Evolutionary conservation across 2,113 vertebrate genomes (phyloP).

Genomic region (Psittacula cyanocephala): DNA sequence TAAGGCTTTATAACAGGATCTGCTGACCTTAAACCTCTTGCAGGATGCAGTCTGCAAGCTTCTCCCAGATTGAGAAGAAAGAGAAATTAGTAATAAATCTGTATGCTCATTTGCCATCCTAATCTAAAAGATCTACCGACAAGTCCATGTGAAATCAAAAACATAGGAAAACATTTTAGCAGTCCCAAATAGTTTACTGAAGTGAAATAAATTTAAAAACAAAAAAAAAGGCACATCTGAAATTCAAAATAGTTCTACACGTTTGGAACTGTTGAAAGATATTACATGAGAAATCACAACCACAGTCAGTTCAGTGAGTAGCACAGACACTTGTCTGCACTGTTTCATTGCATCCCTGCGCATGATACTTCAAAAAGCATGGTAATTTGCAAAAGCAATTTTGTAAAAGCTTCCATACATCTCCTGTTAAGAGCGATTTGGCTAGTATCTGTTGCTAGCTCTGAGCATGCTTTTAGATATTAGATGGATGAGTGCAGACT

Average conservation of each 20-base stretch:
- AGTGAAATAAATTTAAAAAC: conserved; percentile 35
- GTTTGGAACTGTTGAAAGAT: neutral
- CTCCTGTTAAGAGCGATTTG: conserved; percentile 55
- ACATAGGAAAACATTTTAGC: neutral
- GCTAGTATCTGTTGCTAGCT: conserved; percentile 30
- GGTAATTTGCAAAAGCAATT: conserved; percentile 25
- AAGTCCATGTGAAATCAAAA: neutral
- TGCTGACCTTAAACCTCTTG: neutral
- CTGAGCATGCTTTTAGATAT: conserved; percentile 47
- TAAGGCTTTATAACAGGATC: neutral
- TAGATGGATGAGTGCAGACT: conserved; percentile 49
- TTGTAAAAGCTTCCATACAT: conserved; percentile 41
- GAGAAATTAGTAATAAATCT: neutral
- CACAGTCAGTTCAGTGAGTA: neutral
- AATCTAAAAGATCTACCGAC: neutral
- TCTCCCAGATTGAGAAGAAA: neutral
- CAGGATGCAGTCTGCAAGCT: neutral
- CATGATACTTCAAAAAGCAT: conserved; percentile 18
- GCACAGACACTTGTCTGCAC: neutral
- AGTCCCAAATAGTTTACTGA: neutral
- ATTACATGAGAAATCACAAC: neutral
- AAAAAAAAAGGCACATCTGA: neutral
- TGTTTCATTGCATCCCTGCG: neutral
- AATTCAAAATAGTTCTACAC: conserved; percentile 13
- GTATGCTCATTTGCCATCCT: neutral